Evolutionary conservation across 1,140 invertebrate species (phyloP), one percentile per base, ranked within the genome.

Genomic region (Odontomachus brunneus): DNA sequence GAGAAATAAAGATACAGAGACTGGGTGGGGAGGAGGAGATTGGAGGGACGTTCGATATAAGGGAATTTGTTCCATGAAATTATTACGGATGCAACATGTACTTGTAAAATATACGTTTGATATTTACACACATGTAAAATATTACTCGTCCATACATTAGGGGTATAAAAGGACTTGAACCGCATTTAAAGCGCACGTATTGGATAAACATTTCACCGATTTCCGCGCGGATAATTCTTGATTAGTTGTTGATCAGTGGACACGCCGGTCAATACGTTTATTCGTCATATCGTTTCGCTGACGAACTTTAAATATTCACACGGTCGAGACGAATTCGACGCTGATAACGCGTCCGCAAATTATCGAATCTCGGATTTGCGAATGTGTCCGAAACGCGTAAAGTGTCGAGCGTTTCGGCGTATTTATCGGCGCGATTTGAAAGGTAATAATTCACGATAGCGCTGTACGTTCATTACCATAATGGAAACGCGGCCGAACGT

Each of bases 361-460:
- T 85, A 85, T 80, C 73, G 60, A 63, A 73, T 72, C 48, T 67
- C 82, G 73, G 19, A 78, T 83, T 57, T 73, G 62, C 53, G 59
- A 38, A 29, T 48, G 55, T 53, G 60, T 1, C 26, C 26, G 33
- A 69, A 67, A 44, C 65, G 73, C 57, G 69, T 53, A 84, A 53
- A 84, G 63, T 66, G 57, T 84, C 59, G 60, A 17, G 22, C 33
- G 33, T 49, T 65, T 66, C 48, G 48, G 60, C 26, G 59, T 62
- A 69, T 62, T 62, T 67, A 69, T 55, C 38, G 55, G 24, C 33
- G n/a, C 24, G 53, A 82, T 66, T 60, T 74, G 71, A 75, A 71
- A 71, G 51, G 63, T 57, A 69, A 75, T 85, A 83, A 85, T 83
- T 83, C 55, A 69, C 55, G 49, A 55, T 74, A 74, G 69, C 62